Evolutionary conservation across 2,113 vertebrate species (phyloP).

Genomic region (Triplophysa dalaica): DNA sequence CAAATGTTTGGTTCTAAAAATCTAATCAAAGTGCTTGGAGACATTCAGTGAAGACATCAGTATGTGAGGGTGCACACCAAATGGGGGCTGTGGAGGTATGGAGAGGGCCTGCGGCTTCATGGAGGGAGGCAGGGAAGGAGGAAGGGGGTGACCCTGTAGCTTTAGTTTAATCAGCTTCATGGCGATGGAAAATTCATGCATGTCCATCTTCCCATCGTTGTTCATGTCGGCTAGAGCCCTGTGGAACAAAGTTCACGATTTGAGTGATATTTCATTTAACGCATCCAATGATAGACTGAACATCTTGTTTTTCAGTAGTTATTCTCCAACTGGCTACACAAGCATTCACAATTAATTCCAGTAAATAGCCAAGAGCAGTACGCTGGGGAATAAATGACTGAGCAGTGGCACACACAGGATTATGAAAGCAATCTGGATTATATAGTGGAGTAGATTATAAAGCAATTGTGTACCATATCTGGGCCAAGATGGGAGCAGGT

Average conservation of each 20-base stretch:
- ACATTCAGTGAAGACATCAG: not conserved
- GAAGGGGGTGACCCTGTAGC: constrained; percentile 93
- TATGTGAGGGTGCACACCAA: constrained; percentile 76
- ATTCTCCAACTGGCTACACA: not conserved
- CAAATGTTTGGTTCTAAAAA: no score
- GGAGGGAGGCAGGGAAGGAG: constrained; percentile 83
- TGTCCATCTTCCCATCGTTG: constrained; percentile 96
- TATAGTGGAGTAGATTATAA: not conserved
- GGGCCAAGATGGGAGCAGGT: constrained; percentile 94
- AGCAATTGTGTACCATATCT: constrained; percentile 89
- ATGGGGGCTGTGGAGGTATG: constrained; percentile 78
- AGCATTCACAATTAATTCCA: not conserved
- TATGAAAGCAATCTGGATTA: constrained; percentile 2
- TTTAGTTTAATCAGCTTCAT: constrained; percentile 99
- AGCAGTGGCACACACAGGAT: not conserved
- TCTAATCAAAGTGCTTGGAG: no score
- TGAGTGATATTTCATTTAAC: not conserved
- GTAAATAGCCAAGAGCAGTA: not conserved
- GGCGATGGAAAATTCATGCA: constrained; percentile 95
- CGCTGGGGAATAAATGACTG: not conserved
- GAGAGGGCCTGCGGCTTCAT: constrained; percentile 89
- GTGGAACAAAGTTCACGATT: constrained; percentile 3
- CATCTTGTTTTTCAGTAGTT: not conserved
- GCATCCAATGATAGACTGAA: not conserved
- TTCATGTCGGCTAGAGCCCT: constrained; percentile 98